A percentile compares a stretch with the other conserved stretches of the same genome.
Evolutionary conservation across 2,797 vertebrate genomes (phyloP).

Genomic region (Hydrophis major): DNA sequence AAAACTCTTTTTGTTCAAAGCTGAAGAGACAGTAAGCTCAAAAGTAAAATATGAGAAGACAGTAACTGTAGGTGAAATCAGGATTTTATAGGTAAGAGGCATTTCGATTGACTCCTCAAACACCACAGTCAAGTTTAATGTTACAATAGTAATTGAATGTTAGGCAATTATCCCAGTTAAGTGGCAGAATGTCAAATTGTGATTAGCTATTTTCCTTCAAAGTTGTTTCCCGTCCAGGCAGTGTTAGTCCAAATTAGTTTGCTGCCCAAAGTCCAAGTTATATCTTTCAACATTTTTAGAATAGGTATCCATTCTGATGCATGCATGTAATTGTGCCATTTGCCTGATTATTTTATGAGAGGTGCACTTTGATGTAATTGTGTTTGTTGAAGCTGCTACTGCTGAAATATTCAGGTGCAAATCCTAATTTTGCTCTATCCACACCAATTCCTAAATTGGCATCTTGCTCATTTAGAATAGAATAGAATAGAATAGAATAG

Average conservation of each 20-base stretch:
- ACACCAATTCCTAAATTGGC: neutral
- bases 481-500: no score
- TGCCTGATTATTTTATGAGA: neutral
- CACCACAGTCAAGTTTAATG: neutral
- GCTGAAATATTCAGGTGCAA: neutral
- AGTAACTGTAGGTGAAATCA: neutral
- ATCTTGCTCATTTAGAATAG: neutral
- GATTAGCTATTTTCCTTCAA: neutral
- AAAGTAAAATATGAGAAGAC: neutral
- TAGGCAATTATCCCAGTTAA: constrained; percentile 3
- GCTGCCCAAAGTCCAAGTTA: neutral
- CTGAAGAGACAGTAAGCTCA: neutral
- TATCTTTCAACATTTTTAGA: neutral
- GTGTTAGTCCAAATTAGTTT: neutral
- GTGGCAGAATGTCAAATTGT: neutral
- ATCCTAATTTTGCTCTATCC: neutral
- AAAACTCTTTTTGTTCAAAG: neutral
- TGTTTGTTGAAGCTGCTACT: neutral
- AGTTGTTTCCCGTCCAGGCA: neutral
- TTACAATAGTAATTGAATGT: neutral
- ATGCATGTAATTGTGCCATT: neutral
- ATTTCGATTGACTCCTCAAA: neutral
- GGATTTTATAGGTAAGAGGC: neutral
- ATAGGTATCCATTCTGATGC: neutral
- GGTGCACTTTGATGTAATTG: neutral